Base-by-base conservation (phyloP, 2,113 vertebrate species). In the Nematolebias whitei region DNA sequence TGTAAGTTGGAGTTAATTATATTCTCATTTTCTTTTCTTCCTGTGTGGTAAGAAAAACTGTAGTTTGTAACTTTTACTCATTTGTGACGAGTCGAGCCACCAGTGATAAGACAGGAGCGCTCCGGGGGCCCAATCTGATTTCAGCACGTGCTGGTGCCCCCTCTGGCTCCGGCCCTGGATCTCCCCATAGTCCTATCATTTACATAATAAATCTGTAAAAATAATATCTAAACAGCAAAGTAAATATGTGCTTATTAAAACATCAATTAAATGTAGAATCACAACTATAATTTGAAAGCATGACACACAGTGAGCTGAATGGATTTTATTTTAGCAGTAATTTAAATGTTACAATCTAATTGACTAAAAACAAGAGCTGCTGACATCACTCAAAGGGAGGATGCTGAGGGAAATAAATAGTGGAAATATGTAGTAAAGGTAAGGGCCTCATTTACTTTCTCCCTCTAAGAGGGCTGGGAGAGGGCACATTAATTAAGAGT, bases 401-500 rank as follows among this genome's bases (percentile, higher is more conserved):
- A 61, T 35, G 32, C 10, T 35, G 20, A 57, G 40, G 41, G 47
- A 29, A 74, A n/a, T n/a, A 60, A 67, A 66, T 84, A 71, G 67
- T 60, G 55, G 58, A 80, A 51, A 20, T 54, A 65, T 43, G 26
- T 64, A 75, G 65, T 53, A 56, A 64, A 84, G 63, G 75, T 69
- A 44, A 74, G 63, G 45, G 63, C 62, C 70, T 72, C 16, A 0
- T 73, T 62, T 81, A 58, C 23, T 32, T 69, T 78, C 73, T 88
- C 73, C 72, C 79, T 88, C 85, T 71, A 83, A 83, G 76, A 78
- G 74, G 60, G 23, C 77, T 41, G 79, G 85, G 83, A 85, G 59
- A 85, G 75, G 69, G 62, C 39, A 47, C 62, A 66, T 86, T 90
- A 88, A 91, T 90, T 90, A 90, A 88, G 83, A 86, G 79, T 63